Evolutionary conservation across 2,888 invertebrate species (phyloP), one percentile per base, ranked within the genome.

Genomic region (Cylindroiulus punctatus): DNA sequence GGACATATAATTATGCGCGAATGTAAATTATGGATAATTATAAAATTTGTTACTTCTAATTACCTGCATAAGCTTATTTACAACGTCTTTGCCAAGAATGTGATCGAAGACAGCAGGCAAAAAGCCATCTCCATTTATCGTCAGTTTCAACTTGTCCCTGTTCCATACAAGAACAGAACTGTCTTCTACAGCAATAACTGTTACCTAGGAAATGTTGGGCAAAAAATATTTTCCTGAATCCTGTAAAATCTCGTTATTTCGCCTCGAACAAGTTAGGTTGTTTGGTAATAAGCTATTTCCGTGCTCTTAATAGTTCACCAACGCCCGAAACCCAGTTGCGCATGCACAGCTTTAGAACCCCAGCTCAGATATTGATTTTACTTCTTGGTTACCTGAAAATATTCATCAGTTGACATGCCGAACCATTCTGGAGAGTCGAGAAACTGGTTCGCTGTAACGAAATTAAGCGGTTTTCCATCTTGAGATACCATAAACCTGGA

Each of bases 401-500:
- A 95, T 90, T 96, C 96, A 90, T 96, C 95, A 44, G 96, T 95
- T 86, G 95, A 95, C 84, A 96, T 96, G 88, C 96, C 96, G 91
- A 96, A 96, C 95, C 96, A 96, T 92, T 96, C 96, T 85, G 96
- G 96, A 88, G 96, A 96, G 92, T 96, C 96, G 88, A 96, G 93
- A 92, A 96, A 96, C 92, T 96, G 96, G 92, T 95, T 95, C 87
- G 95, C 94, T 92, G 95, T 95, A 90, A 96, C 95, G 91, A 96
- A 95, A 91, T 96, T 96, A 88, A 96, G 92, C 87, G 96, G 95
- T 89, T 95, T 93, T 90, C 95, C 95, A 91, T 95, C 95, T 92
- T 96, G 96, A 19, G 95, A 95, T 89, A 96, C 96, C 89, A 96
- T 95, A 91, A 96, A 92, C 91, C 96, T 96, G 82, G 36, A 82